Evolutionary conservation across 2,797 vertebrate species (phyloP), one percentile per base, ranked within the genome.

Genomic region (Poeciliopsis infans): DNA sequence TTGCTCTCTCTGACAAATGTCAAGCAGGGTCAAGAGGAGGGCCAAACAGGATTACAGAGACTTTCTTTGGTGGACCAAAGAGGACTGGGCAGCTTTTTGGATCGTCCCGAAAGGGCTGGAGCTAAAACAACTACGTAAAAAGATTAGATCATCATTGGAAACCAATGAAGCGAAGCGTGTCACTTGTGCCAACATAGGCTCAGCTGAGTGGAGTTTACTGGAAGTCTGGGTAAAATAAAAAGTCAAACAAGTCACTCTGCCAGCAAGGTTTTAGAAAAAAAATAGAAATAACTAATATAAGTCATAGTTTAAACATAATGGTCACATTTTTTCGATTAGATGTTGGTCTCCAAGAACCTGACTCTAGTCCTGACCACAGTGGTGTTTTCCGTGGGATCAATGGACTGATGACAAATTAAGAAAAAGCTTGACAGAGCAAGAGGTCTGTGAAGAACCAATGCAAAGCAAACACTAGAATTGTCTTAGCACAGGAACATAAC

Each of bases 81-180:
- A 59, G 55, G 20, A 55, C 6, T 0, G 82, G 77, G 76, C 11
- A 15, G 76, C 53, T 66, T 57, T 47, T 79, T 79, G 79, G 55
- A 74, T 77, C 53, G 77, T n/a, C 70, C 43, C 20, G 70, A 74
- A 84, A 64, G 85, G 89, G 89, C 85, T 88, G 89, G 80, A 89
- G 80, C 69, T 85, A 81, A 84, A 85, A 10, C 80, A 80, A 89
- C 92, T 83, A 68, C 87, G 81, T 77, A 36, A 77, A 79, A 70
- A 88, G 82, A 87, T 90, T 77, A 90, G 75, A 78, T 94, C 89
- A 91, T 69, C 78, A 74, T 53, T 90, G 90, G 84, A 85, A 90
- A 87, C 78, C 74, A 72, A 76, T 72, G 28, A 51, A 76, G 78
- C 11, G 23, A 71, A 49, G 72, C 72, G 78, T 71, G 86, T 76